A percentile compares a stretch with the other conserved stretches of the same genome.
Evolutionary conservation across 2,888 invertebrate species (phyloP).

Genomic region (Lasioglossum figueresi): DNA sequence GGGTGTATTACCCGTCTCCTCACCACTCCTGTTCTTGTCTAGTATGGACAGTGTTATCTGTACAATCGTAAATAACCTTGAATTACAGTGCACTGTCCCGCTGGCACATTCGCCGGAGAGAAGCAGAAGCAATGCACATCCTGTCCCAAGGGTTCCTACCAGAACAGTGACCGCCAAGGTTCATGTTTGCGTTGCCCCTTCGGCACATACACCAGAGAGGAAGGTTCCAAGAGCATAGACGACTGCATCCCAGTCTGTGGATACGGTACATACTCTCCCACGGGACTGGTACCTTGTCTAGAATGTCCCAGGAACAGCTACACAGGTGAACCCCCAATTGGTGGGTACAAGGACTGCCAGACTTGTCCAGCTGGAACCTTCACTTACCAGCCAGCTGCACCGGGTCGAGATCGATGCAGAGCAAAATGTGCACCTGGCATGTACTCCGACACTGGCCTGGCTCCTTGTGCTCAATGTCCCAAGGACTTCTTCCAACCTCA

Average conservation of each 20-base stretch:
- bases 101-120: slow-evolving; percentile 96
- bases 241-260: slow-evolving; percentile 98
- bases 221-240: slow-evolving; percentile 93
- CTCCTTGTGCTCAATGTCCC: slow-evolving; percentile 97
- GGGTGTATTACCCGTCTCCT: too few species aligned
- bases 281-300: slow-evolving; percentile 95
- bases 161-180: slow-evolving; percentile 95
- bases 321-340: slow-evolving; percentile 93
- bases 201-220: slow-evolving; percentile 96
- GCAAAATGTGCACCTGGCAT: slow-evolving; percentile 95
- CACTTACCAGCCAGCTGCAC: slow-evolving; percentile 96
- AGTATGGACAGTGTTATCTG: too few species aligned
- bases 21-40: too few species aligned
- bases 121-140: slow-evolving; percentile 96
- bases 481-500: slow-evolving; percentile 95
- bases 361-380: slow-evolving; percentile 95
- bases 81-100: slow-evolving; percentile 98
- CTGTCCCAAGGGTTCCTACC: slow-evolving; percentile 96
- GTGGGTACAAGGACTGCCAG: slow-evolving; percentile 96
- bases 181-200: slow-evolving; percentile 95
- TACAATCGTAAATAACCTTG: too few species aligned
- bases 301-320: slow-evolving; percentile 97
- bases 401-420: slow-evolving; percentile 92
- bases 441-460: slow-evolving; percentile 96
- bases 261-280: slow-evolving; percentile 97